phyloP scores from a whole-genome alignment of 2,113 vertebrate genomes.

The Protobothrops flavoviridis region DNA sequence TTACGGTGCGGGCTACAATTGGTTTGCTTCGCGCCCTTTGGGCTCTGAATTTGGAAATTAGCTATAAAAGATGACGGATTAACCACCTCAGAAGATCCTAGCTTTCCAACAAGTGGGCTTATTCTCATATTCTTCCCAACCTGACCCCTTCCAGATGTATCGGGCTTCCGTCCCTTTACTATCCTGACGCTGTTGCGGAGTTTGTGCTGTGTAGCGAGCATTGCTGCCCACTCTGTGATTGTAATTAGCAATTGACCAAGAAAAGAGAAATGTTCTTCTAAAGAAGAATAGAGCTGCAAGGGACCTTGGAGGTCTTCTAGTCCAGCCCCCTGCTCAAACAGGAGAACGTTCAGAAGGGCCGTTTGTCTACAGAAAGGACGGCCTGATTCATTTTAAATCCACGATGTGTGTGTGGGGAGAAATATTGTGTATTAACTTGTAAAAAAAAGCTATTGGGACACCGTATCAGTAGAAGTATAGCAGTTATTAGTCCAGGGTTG shows the following conservation, averaged over 20 bases:
- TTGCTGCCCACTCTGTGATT: neutral
- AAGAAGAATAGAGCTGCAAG: too few species aligned
- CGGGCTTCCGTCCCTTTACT: neutral
- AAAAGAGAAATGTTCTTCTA: too few species aligned
- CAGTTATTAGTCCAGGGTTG: neutral
- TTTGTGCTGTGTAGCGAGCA: neutral
- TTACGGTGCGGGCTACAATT: neutral
- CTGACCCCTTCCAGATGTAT: neutral
- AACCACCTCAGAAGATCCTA: neutral
- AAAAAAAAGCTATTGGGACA: neutral
- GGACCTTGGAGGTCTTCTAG: too few species aligned
- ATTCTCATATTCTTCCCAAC: neutral
- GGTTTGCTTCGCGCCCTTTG: neutral
- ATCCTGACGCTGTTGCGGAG: neutral
- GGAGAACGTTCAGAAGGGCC: neutral
- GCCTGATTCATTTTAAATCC: neutral
- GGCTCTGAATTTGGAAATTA: neutral
- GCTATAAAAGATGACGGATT: neutral
- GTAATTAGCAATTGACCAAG: neutral
- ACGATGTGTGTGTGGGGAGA: neutral
- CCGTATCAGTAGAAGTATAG: neutral
- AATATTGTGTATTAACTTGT: neutral
- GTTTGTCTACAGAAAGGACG: neutral
- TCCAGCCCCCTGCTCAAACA: too few species aligned
- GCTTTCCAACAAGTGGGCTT: neutral